Evolutionary conservation across 1,140 invertebrate genomes (phyloP), one percentile per base, ranked within the genome.

Genomic region (Euwallacea similis): DNA sequence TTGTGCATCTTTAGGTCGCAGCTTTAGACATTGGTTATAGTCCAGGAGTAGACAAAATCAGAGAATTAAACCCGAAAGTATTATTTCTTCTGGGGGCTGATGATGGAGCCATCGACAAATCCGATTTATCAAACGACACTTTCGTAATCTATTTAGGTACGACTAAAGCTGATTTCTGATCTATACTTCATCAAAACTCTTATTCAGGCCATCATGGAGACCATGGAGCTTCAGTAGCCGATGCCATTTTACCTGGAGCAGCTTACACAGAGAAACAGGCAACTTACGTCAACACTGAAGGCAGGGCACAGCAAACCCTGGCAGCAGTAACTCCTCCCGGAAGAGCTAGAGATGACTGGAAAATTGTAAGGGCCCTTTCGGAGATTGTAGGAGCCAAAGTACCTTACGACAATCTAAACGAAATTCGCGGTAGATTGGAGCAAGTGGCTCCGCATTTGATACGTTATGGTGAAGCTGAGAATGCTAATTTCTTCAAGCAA

Each of bases 181-280:
- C 0, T 21, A 7, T 58, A 21, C 9, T 58, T n/a, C 21, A 33
- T 33, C 21, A 33, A 33, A 33, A 33, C 4, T 33, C 21, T 9
- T 68, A 62, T 72, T 71, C 50, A 93, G 96, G 97, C 63, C 96
- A 97, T 84, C 97, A 98, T 84, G 98, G 98, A 63, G 98, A 99
- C 83, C 85, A 84, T 72, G 97, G 97, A 72, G 98, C 98, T 9
- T 82, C 89, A 62, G 92, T 97, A 72, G 97, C 98, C 67, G 97
- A 99, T 84, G 88, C 94, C 13, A 87, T 99, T 69, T 84, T 99
- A 3, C 97, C 98, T 15, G 97, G 95, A 66, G 94, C 95, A n/a
- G 96, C 98, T 0, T 99, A 98, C 81, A 99, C 98, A 2, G 98
- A 99, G 86, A 99, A 99, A 84, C 91, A 95, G 81, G 96, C 86